These are phyloP conservation scores for Neocrepidodera transversa DNA, from an alignment of 2,888 invertebrate species.

Conservation along the genomic window DNA sequence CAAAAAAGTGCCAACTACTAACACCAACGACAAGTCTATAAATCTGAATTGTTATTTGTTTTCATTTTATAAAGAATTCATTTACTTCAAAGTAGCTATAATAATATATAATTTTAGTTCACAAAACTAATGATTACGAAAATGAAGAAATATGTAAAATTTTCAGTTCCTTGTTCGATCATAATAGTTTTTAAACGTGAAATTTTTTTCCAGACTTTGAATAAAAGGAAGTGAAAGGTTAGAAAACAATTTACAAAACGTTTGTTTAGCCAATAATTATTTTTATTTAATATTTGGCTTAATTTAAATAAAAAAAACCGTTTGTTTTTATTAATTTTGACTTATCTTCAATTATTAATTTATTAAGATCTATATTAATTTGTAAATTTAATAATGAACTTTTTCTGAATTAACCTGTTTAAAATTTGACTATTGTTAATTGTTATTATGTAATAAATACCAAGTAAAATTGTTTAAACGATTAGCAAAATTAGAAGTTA, in stretches of 20 bases:
- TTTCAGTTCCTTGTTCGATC: conserved; percentile 25
- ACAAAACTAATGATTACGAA: conserved; percentile 23
- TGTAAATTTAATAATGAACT: too few species aligned
- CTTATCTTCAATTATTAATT: too few species aligned
- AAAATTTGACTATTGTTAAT: too few species aligned
- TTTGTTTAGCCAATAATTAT: conserved; percentile 2
- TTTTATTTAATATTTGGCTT: conserved; percentile 5
- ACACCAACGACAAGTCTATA: conserved; percentile 7
- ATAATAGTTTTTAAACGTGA: conserved; percentile 13
- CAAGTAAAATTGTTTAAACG: too few species aligned
- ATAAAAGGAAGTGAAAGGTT: conserved; percentile 27
- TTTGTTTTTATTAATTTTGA: too few species aligned
- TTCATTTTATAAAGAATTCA: conserved; percentile 30
- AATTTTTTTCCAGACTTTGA: conserved; percentile 14
- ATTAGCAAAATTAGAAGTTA: too few species aligned
- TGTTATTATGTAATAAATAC: too few species aligned
- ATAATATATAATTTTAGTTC: conserved; percentile 25
- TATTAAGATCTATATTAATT: too few species aligned
- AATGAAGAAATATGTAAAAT: conserved; percentile 21
- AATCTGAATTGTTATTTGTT: conserved; percentile 15
- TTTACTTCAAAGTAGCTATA: conserved; percentile 11
- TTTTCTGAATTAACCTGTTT: too few species aligned
- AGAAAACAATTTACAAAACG: conserved; percentile 18
- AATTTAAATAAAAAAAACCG: too few species aligned
- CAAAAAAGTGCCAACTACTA: conserved; percentile 8